phyloP scores from a whole-genome alignment of 2,888 invertebrate species.

The Alcis repandata region DNA sequence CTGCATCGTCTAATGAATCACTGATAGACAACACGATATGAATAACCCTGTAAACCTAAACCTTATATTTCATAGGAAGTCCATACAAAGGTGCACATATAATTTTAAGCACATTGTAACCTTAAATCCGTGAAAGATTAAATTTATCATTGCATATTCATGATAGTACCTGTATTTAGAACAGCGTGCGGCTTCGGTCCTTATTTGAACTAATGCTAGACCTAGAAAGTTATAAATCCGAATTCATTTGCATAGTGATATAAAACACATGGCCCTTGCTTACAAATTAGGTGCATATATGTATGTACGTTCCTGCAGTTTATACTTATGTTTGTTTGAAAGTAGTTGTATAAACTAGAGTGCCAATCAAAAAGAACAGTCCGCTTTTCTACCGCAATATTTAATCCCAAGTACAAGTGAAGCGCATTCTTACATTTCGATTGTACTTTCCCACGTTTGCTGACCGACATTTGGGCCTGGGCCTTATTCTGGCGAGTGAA shows the following conservation, averaged over 20 bases:
- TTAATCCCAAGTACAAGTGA: slow-evolving; percentile 34
- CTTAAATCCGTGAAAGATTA: slow-evolving; percentile 22
- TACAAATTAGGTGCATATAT: slow-evolving; percentile 13
- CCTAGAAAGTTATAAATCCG: slow-evolving; percentile 35
- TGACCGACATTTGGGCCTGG: slow-evolving; percentile 62
- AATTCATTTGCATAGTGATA: slow-evolving; percentile 31
- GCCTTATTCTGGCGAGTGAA: too few species aligned
- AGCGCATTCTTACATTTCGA: slow-evolving; percentile 49
- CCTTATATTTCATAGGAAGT: slow-evolving; percentile 25
- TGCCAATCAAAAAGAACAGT: slow-evolving; percentile 18
- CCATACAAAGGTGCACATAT: slow-evolving; percentile 10
- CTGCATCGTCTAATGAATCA: too few species aligned
- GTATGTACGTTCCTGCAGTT: background rate
- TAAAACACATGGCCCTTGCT: slow-evolving; percentile 25
- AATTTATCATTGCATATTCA: slow-evolving; percentile 38
- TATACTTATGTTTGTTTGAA: background rate
- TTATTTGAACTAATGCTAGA: slow-evolving; percentile 37
- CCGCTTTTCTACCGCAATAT: slow-evolving; percentile 34
- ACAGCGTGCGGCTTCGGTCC: slow-evolving; percentile 33
- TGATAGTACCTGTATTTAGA: slow-evolving; percentile 29
- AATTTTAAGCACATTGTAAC: slow-evolving; percentile 26
- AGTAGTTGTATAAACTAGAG: background rate
- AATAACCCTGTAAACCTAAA: too few species aligned
- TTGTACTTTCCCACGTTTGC: slow-evolving; percentile 70
- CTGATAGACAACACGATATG: too few species aligned